phyloP scores from a whole-genome alignment of 1,140 invertebrate species.

The Achatina immaculata region DNA sequence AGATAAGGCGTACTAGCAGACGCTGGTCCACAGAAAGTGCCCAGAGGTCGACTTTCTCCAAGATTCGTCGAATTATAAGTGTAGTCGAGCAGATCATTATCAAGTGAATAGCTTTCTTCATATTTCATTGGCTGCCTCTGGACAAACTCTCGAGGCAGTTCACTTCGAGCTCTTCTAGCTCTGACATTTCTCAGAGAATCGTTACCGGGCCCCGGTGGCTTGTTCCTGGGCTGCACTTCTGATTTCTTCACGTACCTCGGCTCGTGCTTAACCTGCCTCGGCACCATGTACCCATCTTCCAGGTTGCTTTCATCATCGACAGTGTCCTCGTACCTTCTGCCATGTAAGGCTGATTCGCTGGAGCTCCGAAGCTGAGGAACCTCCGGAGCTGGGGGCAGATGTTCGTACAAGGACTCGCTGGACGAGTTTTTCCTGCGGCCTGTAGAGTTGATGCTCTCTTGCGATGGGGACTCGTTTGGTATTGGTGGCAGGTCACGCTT shows the following conservation, averaged over 20 bases:
- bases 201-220: constrained; percentile 51
- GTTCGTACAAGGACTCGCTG: constrained; percentile 62
- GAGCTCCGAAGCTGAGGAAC: constrained; percentile 43
- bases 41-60: not conserved
- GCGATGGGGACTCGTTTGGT: constrained; percentile 35
- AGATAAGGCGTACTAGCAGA: constrained; percentile 46
- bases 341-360: constrained; percentile 17
- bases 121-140: not conserved
- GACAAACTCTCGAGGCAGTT: constrained; percentile 37
- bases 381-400: constrained; percentile 58
- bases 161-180: constrained; percentile 46
- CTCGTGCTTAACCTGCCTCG: constrained; percentile 44
- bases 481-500: constrained; percentile 62
- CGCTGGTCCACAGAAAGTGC: not conserved
- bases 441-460: not conserved
- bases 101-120: constrained; percentile 36
- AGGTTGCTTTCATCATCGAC: constrained; percentile 48
- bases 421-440: constrained; percentile 23
- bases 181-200: constrained; percentile 29
- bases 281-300: constrained; percentile 65
- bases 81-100: constrained; percentile 50
- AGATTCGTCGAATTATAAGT: constrained; percentile 34
- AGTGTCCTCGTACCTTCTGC: not conserved
- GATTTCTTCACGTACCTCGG: constrained; percentile 41
- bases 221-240: constrained; percentile 44